phyloP scores from a whole-genome alignment of 2,797 vertebrate genomes.

The Chaenodraco wilsoni region DNA sequence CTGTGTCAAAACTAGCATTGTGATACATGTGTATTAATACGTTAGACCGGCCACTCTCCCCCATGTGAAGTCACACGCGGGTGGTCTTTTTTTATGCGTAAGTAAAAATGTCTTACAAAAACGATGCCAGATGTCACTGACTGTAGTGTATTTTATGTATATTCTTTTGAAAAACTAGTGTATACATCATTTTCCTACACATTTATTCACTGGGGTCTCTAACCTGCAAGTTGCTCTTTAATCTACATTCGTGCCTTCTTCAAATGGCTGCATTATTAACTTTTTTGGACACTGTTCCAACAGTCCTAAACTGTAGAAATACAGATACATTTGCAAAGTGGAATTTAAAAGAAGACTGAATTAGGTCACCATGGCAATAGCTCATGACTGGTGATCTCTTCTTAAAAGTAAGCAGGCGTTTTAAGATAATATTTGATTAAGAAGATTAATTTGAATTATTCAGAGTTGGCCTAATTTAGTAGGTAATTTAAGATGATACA shows the following conservation, averaged over 20 bases:
- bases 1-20: no score
- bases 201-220: no score
- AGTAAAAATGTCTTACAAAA: no score
- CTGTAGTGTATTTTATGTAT: no score
- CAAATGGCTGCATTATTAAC: neutral
- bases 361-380: conserved; percentile 68
- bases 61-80: no score
- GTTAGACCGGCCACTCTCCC: no score
- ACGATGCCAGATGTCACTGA: no score
- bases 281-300: neutral
- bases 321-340: conserved; percentile 42
- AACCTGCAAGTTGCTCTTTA: neutral
- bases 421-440: conserved; percentile 69
- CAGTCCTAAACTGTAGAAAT: neutral
- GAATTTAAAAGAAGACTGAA: conserved; percentile 53
- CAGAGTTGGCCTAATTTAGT: conserved; percentile 58
- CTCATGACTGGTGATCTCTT: conserved; percentile 51
- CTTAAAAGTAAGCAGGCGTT: conserved; percentile 66
- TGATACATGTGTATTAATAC: no score
- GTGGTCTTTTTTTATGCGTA: no score
- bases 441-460: conserved; percentile 72
- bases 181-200: no score
- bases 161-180: no score
- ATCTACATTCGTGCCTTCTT: neutral
- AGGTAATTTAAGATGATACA: conserved; percentile 31